Conservation (phyloP, 2,113 vertebrate species). For the Alethe diademata region DNA sequence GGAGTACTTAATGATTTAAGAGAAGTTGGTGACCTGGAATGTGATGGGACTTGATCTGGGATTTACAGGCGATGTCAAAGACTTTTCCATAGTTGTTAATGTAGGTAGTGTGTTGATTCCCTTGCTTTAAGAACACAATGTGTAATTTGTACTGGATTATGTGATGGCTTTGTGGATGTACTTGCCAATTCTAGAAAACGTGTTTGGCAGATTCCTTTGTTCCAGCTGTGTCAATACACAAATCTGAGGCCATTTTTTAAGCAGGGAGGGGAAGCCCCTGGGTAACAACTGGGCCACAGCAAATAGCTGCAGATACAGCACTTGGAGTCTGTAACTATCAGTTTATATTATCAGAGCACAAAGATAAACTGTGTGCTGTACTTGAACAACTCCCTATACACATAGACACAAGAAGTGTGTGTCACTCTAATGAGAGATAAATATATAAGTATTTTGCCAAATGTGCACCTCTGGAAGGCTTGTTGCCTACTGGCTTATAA, state of each 20-base stretch:
- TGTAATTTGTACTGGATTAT: conserved; percentile 11
- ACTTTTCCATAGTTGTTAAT: neutral
- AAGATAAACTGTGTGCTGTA: neutral
- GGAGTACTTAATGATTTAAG: neutral
- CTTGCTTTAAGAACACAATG: neutral
- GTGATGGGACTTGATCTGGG: neutral
- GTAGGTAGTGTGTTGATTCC: neutral
- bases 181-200: conserved; percentile 9
- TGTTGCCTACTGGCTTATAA: neutral
- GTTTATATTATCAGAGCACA: neutral
- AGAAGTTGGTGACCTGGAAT: neutral
- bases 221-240: conserved; percentile 63
- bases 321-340: neutral
- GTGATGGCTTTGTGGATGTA: neutral
- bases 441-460: neutral
- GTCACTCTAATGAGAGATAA: neutral
- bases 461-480: neutral
- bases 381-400: neutral
- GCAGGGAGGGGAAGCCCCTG: conserved; percentile 23
- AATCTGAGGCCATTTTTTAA: neutral
- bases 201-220: conserved; percentile 30
- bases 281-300: neutral
- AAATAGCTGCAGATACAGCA: conserved; percentile 36
- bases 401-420: neutral
- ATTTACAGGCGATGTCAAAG: neutral